phyloP scores from a whole-genome alignment of 2,888 invertebrate species.

The Sinohyriopsis cumingii region DNA sequence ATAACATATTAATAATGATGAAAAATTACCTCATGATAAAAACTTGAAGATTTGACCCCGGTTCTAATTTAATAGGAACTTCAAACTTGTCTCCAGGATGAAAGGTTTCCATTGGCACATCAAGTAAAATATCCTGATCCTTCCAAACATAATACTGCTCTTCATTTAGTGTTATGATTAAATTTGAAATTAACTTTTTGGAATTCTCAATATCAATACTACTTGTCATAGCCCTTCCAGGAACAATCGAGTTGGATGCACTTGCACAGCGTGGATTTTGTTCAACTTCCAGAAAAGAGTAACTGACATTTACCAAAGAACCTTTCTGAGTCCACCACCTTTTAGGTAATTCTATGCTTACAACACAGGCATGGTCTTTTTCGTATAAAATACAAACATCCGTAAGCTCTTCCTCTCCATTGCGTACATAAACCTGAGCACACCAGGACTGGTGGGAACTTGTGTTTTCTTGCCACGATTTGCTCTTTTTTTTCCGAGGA shows the following conservation, averaged over 20 bases:
- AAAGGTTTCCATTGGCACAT: slow-evolving; percentile 89
- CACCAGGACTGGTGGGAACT: slow-evolving; percentile 49
- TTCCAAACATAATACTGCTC: slow-evolving; percentile 84
- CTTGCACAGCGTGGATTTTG: slow-evolving; percentile 63
- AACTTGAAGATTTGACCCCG: slow-evolving; percentile 76
- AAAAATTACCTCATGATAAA: slow-evolving; percentile 86
- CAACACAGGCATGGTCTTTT: slow-evolving; percentile 89
- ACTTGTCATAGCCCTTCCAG: slow-evolving; percentile 40
- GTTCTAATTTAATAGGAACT: slow-evolving; percentile 87
- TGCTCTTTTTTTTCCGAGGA: slow-evolving; percentile 20
- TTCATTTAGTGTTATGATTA: slow-evolving; percentile 43
- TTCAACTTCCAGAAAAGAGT: slow-evolving; percentile 81
- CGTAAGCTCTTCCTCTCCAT: slow-evolving; percentile 78
- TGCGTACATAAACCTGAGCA: slow-evolving; percentile 68
- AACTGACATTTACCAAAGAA: slow-evolving; percentile 83
- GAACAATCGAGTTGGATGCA: slow-evolving; percentile 59
- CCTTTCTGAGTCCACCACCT: slow-evolving; percentile 83
- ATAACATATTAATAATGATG: neutral
- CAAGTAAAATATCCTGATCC: slow-evolving; percentile 86
- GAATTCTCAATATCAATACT: slow-evolving; percentile 26
- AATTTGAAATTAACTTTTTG: slow-evolving; percentile 45
- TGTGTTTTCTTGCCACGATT: slow-evolving; percentile 12
- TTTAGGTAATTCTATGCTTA: slow-evolving; percentile 89
- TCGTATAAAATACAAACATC: slow-evolving; percentile 95
- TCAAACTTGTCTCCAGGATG: slow-evolving; percentile 92